Conservation (phyloP, 2,113 vertebrate species). For the Pholis gunnellus region DNA sequence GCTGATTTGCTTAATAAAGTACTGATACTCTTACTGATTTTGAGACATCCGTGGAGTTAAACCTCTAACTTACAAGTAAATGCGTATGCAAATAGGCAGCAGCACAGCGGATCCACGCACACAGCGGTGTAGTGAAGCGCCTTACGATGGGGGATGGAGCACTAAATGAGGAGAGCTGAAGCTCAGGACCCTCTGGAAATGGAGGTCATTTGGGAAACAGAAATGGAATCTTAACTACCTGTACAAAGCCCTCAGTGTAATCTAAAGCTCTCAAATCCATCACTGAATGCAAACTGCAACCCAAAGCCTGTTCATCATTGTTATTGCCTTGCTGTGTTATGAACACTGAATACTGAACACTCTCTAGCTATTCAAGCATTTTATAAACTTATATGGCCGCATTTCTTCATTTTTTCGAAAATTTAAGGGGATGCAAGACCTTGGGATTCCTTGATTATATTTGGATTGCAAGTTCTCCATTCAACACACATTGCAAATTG, state of each 20-base stretch:
- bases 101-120: conserved; percentile 21
- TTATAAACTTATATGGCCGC: conserved; percentile 33
- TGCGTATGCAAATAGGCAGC: conserved; percentile 24
- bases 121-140: conserved; percentile 28
- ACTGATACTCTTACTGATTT: background rate
- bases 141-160: conserved; percentile 45
- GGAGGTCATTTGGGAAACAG: conserved; percentile 71
- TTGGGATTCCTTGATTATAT: conserved; percentile 25
- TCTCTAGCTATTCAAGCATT: conserved; percentile 32
- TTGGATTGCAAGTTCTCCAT: background rate
- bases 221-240: conserved; percentile 78
- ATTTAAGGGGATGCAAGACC: conserved; percentile 9
- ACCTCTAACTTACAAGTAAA: conserved; percentile 38
- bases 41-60: conserved; percentile 7
- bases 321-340: conserved; percentile 50
- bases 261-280: conserved; percentile 66
- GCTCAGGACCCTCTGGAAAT: conserved; percentile 68
- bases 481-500: background rate
- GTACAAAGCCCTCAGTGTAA: conserved; percentile 62
- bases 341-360: conserved; percentile 44
- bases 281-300: conserved; percentile 64
- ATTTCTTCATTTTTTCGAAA: conserved; percentile 28
- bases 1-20: conserved; percentile 13
- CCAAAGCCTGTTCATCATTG: conserved; percentile 64
- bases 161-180: conserved; percentile 65